Evolutionary conservation across 2,113 vertebrate species (phyloP).

Genomic region (Megaleporinus macrocephalus): DNA sequence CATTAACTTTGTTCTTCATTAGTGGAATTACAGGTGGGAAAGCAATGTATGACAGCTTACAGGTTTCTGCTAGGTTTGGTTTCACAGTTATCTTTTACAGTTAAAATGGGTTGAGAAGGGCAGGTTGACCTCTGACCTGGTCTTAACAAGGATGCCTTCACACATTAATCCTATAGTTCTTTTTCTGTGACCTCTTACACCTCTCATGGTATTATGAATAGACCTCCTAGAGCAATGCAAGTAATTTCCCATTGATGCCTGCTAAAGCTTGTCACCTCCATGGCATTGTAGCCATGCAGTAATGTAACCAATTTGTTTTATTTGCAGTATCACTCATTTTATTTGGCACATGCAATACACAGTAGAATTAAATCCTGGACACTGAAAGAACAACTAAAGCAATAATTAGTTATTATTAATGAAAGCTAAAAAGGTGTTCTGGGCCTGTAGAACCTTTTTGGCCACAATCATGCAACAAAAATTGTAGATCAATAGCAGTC

Average conservation of each 20-base stretch:
- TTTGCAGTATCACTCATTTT: not conserved
- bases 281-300: not conserved
- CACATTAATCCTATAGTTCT: constrained; percentile 2
- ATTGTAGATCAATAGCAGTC: not conserved
- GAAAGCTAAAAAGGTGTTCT: not conserved
- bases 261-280: not conserved
- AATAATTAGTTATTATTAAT: not conserved
- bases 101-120: not conserved
- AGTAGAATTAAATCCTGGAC: not conserved
- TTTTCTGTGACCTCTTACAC: constrained; percentile 22
- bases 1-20: no score
- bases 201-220: constrained; percentile 1
- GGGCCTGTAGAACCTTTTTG: not conserved
- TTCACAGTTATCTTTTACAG: constrained; percentile 4
- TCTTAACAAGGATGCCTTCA: constrained; percentile 19
- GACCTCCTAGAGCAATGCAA: not conserved
- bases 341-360: not conserved
- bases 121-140: constrained; percentile 20
- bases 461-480: not conserved
- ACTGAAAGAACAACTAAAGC: not conserved
- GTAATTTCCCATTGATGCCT: constrained; percentile 9
- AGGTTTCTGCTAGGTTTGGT: not conserved
- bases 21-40: not conserved
- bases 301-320: not conserved
- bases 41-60: not conserved